phyloP scores from a whole-genome alignment of 2,797 vertebrate species.

The Gallinago stenura region DNA sequence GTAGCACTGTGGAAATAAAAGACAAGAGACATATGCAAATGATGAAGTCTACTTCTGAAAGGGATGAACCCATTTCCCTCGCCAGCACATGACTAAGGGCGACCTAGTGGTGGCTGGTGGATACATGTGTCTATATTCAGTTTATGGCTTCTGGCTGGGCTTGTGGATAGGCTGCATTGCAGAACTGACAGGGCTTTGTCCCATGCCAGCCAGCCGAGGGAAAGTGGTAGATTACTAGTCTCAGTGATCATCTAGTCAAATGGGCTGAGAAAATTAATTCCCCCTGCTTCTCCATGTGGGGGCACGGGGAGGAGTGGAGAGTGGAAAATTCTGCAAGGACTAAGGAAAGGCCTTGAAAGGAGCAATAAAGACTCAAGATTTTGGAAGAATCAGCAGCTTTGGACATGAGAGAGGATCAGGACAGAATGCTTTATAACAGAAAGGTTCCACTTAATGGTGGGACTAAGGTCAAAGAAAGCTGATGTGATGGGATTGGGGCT shows the following conservation, averaged over 20 bases:
- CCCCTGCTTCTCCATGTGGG: background rate
- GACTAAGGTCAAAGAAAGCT: background rate
- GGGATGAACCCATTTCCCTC: background rate
- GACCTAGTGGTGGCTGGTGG: background rate
- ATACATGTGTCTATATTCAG: background rate
- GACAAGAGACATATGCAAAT: background rate
- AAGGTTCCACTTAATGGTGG: background rate
- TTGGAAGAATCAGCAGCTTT: background rate
- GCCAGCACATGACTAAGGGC: background rate
- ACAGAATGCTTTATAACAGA: background rate
- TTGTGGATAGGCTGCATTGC: background rate
- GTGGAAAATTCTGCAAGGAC: background rate
- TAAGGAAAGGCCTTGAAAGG: background rate
- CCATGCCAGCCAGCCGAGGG: background rate
- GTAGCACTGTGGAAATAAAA: slow-evolving; percentile 12
- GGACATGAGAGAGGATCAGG: background rate
- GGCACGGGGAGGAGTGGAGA: background rate
- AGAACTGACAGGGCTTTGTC: background rate
- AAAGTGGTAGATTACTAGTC: background rate
- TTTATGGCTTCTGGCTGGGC: background rate
- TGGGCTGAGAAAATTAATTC: background rate
- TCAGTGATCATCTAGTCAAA: background rate
- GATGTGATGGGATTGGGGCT: background rate
- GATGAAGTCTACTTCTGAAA: background rate
- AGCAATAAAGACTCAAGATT: background rate